Percentiles rank a stretch among this genome's conserved stretches.
Conservation (phyloP, 2,113 vertebrate genomes). For the Anseranas semipalmata region DNA sequence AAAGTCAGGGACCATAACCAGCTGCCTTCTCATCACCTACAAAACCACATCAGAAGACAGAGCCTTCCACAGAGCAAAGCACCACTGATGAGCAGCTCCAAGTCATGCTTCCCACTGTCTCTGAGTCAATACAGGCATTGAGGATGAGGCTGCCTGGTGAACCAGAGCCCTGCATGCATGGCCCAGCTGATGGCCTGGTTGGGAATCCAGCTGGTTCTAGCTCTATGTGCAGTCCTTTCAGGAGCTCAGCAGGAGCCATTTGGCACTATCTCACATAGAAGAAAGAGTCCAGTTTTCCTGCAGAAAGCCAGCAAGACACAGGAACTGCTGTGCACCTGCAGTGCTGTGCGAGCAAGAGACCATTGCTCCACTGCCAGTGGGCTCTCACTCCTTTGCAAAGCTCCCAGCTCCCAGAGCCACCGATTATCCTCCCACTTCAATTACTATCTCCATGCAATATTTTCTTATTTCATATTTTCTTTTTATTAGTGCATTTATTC, state of each 20-base stretch:
- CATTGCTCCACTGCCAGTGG: neutral
- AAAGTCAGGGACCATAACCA: neutral
- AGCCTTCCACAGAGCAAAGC: rapidly evolving
- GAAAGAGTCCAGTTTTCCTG: neutral
- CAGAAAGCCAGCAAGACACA: neutral
- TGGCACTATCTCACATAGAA: neutral
- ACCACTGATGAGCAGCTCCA: neutral
- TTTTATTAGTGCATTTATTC: neutral
- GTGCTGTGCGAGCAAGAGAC: neutral
- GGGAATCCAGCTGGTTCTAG: neutral
- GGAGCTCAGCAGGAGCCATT: neutral
- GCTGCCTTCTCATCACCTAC: neutral
- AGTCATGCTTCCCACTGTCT: neutral
- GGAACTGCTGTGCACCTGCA: neutral
- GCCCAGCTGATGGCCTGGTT: neutral
- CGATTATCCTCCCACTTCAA: neutral
- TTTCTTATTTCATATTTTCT: neutral
- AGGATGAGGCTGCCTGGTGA: neutral
- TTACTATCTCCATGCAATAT: neutral
- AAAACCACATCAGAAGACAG: neutral
- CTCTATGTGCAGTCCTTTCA: neutral
- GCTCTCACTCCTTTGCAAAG: neutral
- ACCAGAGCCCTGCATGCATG: neutral
- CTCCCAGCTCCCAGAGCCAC: neutral
- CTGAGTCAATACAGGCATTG: rapidly evolving